Evolutionary conservation across 2,113 vertebrate genomes (phyloP).

Genomic region (Struthidea cinerea): DNA sequence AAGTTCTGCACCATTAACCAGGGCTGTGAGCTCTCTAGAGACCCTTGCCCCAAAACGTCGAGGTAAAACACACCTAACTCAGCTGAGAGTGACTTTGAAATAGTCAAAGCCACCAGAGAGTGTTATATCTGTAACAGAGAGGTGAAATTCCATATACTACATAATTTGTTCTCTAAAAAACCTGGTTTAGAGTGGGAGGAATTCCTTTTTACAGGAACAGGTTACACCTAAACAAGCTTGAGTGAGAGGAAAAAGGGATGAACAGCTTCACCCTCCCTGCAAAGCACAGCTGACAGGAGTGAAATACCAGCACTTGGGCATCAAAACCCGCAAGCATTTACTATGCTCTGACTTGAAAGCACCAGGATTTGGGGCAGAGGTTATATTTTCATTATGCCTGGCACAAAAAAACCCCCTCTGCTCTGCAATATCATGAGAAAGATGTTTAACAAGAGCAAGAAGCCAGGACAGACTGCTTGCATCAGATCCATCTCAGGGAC

Average conservation of each 20-base stretch:
- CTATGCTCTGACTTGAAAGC: neutral
- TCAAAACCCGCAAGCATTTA: neutral
- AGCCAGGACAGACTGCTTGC: neutral
- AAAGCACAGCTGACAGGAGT: neutral
- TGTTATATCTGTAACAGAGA: neutral
- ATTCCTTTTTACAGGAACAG: neutral
- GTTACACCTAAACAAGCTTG: neutral
- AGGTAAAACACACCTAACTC: neutral
- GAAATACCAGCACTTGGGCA: neutral
- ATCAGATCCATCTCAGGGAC: neutral
- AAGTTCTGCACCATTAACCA: neutral
- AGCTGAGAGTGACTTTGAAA: neutral
- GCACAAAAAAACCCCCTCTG: neutral
- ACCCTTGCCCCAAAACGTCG: neutral
- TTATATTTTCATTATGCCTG: neutral
- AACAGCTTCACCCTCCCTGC: neutral
- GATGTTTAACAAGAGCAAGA: neutral
- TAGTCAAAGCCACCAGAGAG: neutral
- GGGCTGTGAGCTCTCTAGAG: neutral
- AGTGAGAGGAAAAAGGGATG: neutral
- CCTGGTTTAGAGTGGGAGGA: neutral
- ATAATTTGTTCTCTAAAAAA: neutral
- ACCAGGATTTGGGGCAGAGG: neutral
- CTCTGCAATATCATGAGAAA: neutral
- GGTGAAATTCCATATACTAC: neutral